These are phyloP conservation scores for Eupeodes corollae DNA, from an alignment of 1,140 invertebrate genomes.

Conservation along the genomic window DNA sequence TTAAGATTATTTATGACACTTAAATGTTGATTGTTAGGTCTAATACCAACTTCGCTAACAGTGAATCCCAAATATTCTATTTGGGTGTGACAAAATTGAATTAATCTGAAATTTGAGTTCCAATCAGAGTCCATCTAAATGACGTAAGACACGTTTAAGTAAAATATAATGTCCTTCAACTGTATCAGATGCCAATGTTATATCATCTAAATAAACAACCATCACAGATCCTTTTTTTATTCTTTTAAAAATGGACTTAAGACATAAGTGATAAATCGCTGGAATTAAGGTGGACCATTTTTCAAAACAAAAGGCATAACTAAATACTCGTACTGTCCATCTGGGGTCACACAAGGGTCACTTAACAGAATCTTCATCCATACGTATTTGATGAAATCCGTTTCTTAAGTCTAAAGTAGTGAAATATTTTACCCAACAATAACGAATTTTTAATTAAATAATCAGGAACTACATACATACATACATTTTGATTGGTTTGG, in stretches of 20 bases:
- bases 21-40: constrained; percentile 18
- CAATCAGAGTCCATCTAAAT: too few species aligned
- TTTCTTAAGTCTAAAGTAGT: constrained; percentile 33
- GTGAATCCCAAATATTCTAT: too few species aligned
- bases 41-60: constrained; percentile 14
- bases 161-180: constrained; percentile 6
- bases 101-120: constrained; percentile 36
- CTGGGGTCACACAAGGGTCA: too few species aligned
- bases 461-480: too few species aligned
- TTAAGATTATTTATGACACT: too few species aligned
- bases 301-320: constrained; percentile 19
- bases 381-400: constrained; percentile 27
- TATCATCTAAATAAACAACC: constrained; percentile 10
- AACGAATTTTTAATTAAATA: too few species aligned
- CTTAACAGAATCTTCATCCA: constrained; percentile 11
- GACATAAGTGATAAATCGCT: constrained; percentile 31
- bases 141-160: too few species aligned
- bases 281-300: constrained; percentile 26
- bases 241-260: constrained; percentile 16
- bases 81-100: constrained; percentile 19
- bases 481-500: too few species aligned
- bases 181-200: constrained; percentile 1
- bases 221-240: too few species aligned
- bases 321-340: constrained; percentile 19
- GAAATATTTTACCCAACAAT: too few species aligned